These are phyloP conservation scores for Spodoptera litura DNA, from an alignment of 1,140 invertebrate species.

Conservation along the genomic window DNA sequence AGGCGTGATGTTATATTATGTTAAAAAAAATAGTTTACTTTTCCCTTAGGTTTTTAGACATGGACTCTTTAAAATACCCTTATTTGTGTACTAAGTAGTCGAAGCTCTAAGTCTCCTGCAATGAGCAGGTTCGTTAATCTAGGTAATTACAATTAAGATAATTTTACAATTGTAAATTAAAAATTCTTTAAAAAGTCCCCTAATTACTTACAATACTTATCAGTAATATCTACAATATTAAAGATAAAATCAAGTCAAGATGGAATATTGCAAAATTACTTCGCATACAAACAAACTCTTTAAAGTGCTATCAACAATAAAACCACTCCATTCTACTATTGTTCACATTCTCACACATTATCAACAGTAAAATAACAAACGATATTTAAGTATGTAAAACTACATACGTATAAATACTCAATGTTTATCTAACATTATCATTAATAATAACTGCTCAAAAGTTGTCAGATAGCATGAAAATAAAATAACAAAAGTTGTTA, in stretches of 20 bases:
- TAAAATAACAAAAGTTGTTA: conserved; percentile 4
- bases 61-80: no score
- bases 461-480: neutral
- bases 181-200: no score
- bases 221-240: neutral
- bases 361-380: neutral
- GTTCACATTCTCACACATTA: neutral
- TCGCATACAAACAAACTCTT: neutral
- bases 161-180: no score
- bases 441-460: conserved; percentile 8
- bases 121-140: no score
- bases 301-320: neutral
- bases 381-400: neutral
- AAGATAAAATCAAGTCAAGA: neutral
- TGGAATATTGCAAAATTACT: neutral
- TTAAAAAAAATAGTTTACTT: no score
- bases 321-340: neutral
- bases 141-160: no score
- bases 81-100: no score
- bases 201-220: neutral
- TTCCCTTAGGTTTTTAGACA: no score
- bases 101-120: no score
- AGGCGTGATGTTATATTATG: no score
- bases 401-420: no score
- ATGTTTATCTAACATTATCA: conserved; percentile 1